Base-by-base conservation (phyloP, 2,113 vertebrate genomes). In the Protomyctophum bolini region DNA sequence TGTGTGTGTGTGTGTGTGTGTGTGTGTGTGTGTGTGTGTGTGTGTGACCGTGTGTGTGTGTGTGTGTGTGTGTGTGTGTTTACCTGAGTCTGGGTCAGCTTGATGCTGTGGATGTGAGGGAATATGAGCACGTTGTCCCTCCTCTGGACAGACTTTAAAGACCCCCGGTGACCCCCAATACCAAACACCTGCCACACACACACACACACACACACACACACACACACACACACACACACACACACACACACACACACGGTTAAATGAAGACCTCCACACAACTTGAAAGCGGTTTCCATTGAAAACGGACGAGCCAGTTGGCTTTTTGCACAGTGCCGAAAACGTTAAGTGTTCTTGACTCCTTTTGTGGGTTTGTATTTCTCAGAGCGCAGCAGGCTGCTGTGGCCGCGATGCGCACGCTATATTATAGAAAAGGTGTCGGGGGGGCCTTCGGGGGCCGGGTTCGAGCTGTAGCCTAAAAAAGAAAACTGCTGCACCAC, bases 61-160 rank as follows among this genome's bases (percentile, higher is more conserved):
- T 29, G 41, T 33, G 29, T 7, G 8, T 12, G 6, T 11, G 12
- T 59, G n/a, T 55, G 2, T 6, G 33, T 41, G 46, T 79, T n/a
- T 94, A 98, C 98, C 98, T 97, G 95, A 86, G 94, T 94, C 83
- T 95, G 95, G 78, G 96, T 96, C 8, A 94, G 87, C 87, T 95
- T 97, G 89, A 99, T 94, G 83, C 93, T 97, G 63, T 96, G 94
- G 80, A 98, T 94, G 65, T 95, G 94, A 60, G 97, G 96, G 86
- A 98, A 95, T 72, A 98, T 86, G 73, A 98, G 91, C 75, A 93
- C 83, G 58, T 92, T 85, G 11, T 95, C 93, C 85, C 92, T 94
- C 70, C 87, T 88, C 68, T 88, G 89, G 85, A 92, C 87, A 45
- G 93, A 93, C 81, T 94, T 93, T 76, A 92, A 67, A 70, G 92